Base-by-base conservation (phyloP, 1,140 invertebrate genomes). In the Atta cephalotes region DNA sequence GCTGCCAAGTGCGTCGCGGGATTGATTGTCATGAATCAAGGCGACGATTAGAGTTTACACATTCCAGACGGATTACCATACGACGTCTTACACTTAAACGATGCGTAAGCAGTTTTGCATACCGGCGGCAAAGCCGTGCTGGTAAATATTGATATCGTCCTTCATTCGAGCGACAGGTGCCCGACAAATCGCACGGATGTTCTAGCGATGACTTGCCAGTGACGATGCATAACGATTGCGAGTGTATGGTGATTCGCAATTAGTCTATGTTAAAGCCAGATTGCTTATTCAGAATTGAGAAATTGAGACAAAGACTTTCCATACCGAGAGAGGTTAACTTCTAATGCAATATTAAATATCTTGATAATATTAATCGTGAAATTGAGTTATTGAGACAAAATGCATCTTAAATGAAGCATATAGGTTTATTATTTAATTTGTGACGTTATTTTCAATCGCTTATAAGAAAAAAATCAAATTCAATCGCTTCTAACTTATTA, bases 51-150 rank as follows among this genome's bases (percentile, higher is more conserved):
- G 45, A 31, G 70, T 63, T 87, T 60, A 77, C 85, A 71, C 86
- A 85, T 88, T 86, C 81, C 89, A 49, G n/a, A 60, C 45, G 39
- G 63, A 90, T 90, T 86, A 88, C 71, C 78, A 78, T 85, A 76
- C 81, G 86, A 85, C 56, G 60, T 12, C 49, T 72, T 68, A 35
- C 28, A 49, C 62, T 78, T 45, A 65, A 85, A 85, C 72, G 60
- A 31, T 31, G 85, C 62, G 85, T 78, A 71, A 80, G 76, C 62
- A 81, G 88, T 87, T 89, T 90, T 76, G 85, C 78, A 90, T 87
- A 58, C 25, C 74, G 14, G 7, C 28, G 39, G 51, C 51, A 5
- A 58, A 62, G 65, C 53, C 25, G 18, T 3, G 62, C 72, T 88
- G 77, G 86, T 89, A 86, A 88, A 79, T 78, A 74, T 76, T 79